Base-by-base conservation (phyloP, 2,888 invertebrate genomes). In the Nasonia oneida region DNA sequence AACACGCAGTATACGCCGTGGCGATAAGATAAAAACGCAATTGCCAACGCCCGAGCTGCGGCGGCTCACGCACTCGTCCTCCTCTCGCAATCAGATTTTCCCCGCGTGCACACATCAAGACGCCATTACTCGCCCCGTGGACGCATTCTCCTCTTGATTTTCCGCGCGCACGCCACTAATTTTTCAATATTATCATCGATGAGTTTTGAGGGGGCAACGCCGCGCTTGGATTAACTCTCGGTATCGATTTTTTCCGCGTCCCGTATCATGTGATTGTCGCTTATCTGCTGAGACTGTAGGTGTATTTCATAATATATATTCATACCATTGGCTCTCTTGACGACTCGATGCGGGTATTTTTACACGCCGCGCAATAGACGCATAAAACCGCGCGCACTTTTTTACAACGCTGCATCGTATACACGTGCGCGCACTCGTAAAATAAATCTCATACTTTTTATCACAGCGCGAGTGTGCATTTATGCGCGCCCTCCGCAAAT, bases 1-100 rank as follows among this genome's bases (percentile, higher is more conserved):
- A 77, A 74, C 83, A 84, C 77, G 73, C 76, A 33, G 70, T 73
- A 33, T n/a, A 61, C 5, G n/a, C 14, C 29, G 73, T 12, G 57
- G 57, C 83, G 87, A 87, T 87, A 87, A 87, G 87, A 87, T 87
- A 87, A 85, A 87, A 83, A 78, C 75, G 85, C 86, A 87, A 86
- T 86, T 83, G 85, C 77, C 79, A 81, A 73, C 78, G 80, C 82
- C 83, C 86, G 84, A 83, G 85, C 77, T 75, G 73, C 37, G 4
- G 37, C 3, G 37, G 75, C 70, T 76, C 84, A 87, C 87, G 86
- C 86, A 87, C 82, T 47, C 50, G 15, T 57, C 76, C 57, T 75
- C 79, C 75, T 83, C 39, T 80, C 39, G 53, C 82, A 64, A 86
- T 86, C 86, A 84, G 86, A 84, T 86, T 83, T 71, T 74, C 73